Evolutionary conservation across 2,888 invertebrate genomes (phyloP).

Genomic region (Scaptomyza tumidula): DNA sequence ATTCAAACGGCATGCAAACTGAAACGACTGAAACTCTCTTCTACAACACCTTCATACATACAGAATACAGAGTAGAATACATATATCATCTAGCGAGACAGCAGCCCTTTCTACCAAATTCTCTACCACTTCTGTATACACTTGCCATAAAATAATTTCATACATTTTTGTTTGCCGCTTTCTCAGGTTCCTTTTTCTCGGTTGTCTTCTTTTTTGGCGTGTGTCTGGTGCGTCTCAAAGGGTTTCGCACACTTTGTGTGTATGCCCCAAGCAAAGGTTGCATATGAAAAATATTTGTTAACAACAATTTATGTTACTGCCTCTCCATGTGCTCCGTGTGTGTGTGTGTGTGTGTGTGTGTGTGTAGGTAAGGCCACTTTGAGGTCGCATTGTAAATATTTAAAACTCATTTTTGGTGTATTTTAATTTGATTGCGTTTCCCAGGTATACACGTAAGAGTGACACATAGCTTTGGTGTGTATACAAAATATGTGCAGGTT

Average conservation of each 20-base stretch:
- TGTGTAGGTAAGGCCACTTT: slow-evolving; percentile 23
- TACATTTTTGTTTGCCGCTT: slow-evolving; percentile 54
- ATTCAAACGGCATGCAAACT: slow-evolving; percentile 60
- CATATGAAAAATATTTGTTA: slow-evolving; percentile 72
- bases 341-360: slow-evolving; percentile 7
- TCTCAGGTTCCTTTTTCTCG: slow-evolving; percentile 6
- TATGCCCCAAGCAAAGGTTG: slow-evolving; percentile 50
- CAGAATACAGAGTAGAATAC: background rate
- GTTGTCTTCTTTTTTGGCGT: slow-evolving; percentile 7
- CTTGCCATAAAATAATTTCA: slow-evolving; percentile 66
- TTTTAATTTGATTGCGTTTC: slow-evolving; percentile 50
- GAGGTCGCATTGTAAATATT: slow-evolving; percentile 63
- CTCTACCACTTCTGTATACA: slow-evolving; percentile 9
- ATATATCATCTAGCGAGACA: slow-evolving; percentile 34
- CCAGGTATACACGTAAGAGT: background rate
- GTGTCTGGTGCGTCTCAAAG: slow-evolving; percentile 68
- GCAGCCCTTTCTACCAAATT: slow-evolving; percentile 2
- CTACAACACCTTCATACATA: background rate
- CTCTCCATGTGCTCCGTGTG: slow-evolving; percentile 3
- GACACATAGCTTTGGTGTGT: background rate
- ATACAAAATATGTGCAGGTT: no score
- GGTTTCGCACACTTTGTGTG: slow-evolving; percentile 63
- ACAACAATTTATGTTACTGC: slow-evolving; percentile 43
- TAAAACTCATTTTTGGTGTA: slow-evolving; percentile 58
- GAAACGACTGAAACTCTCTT: slow-evolving; percentile 17